These are phyloP conservation scores for Bombyx mandarina DNA, from an alignment of 1,140 invertebrate species.

Conservation along the genomic window DNA sequence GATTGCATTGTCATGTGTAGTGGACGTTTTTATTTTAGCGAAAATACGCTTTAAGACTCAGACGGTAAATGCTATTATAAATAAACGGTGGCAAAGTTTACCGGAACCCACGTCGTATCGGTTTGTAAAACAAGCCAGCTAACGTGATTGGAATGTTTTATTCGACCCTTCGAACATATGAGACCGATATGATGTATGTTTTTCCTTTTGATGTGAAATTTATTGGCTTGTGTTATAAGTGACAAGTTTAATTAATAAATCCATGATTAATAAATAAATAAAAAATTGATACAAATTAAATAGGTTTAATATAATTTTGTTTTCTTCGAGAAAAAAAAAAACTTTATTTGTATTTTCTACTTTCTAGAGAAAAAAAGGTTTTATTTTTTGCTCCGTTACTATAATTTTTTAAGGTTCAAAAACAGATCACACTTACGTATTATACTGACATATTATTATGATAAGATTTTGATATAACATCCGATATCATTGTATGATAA, in stretches of 20 bases:
- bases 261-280: not conserved
- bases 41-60: not conserved
- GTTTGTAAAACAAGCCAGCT: constrained; percentile 66
- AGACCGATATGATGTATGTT: constrained; percentile 64
- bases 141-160: constrained; percentile 69
- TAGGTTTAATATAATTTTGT: no score
- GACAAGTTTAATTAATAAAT: constrained; percentile 15
- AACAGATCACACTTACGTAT: no score
- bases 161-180: constrained; percentile 63
- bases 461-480: no score
- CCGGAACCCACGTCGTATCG: constrained; percentile 54
- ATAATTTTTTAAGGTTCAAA: no score
- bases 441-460: no score
- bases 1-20: constrained; percentile 70
- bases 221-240: constrained; percentile 26
- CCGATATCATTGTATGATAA: no score
- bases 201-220: constrained; percentile 48
- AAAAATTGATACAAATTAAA: no score
- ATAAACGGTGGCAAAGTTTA: constrained; percentile 11
- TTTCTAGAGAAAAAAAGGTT: no score
- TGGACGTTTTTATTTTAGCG: constrained; percentile 17
- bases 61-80: not conserved
- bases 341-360: no score
- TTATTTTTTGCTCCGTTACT: no score
- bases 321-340: no score